Evolutionary conservation across 2,797 vertebrate genomes (phyloP), one percentile per base, ranked within the genome.

Genomic region (Pipistrellus pygmaeus): DNA sequence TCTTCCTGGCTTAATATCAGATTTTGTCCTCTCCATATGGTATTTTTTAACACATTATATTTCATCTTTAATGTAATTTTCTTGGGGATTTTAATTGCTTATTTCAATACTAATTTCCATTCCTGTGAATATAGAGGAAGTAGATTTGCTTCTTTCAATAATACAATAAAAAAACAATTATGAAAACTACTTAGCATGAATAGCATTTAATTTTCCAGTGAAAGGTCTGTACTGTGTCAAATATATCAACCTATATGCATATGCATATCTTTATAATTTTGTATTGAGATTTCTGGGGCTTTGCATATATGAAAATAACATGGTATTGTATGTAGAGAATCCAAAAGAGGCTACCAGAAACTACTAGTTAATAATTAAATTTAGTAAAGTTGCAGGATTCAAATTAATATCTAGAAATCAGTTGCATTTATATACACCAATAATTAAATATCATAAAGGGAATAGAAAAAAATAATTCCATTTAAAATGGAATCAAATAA

Each of bases 141-240:
- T 46, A 87, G 44, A 25, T 51, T 72, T 94, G 73, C 85, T 96
- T 96, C 17, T 93, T 44, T 97, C 88, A 94, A 91, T 92, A 96
- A 92, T 85, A 95, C 85, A 90, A 92, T 95, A 96, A 88, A 81
- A 95, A 95, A 96, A 96, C 92, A 95, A 95, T 96, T 94, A 95
- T 27, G 75, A 92, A 93, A 96, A 96, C 94, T 88, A 97, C 80
- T 73, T 72, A 90, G 85, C 57, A 78, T 94, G 95, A 97, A 95
- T 78, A 92, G 66, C 23, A 81, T 64, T 96, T 93, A 92, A 55
- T 92, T 96, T 95, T 94, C 88, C 90, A 87, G 87, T 93, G 90
- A 84, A 95, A 96, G 94, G 71, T 95, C 90, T 27, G 35, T 9
- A 44, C 32, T 88, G 17, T 96, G 92, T 94, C 92, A 97, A 88